Evolutionary conservation across 2,888 invertebrate species (phyloP), one percentile per base, ranked within the genome.

Genomic region (Ochropacha duplaris): DNA sequence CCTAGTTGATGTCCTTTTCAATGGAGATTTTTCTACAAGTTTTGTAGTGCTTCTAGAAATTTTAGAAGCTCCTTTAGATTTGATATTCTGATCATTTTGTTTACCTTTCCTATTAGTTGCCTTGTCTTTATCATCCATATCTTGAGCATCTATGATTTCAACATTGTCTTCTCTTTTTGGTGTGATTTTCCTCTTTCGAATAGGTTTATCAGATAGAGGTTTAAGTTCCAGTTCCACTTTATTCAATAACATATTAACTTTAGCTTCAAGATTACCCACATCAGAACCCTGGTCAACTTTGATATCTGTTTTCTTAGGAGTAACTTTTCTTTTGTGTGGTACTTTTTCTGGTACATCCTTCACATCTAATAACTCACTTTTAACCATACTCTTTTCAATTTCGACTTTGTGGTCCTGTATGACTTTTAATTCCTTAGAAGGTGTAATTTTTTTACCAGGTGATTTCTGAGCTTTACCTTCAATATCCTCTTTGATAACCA

Each of bases 1-100:
- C 64, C 66, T 72, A 22, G 74, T 62, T 55, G 74, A 77, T 64
- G 76, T 81, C 59, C 72, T 65, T 63, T 71, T 71, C n/a, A 60
- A 22, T 61, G 65, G 66, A 24, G 64, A 66, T 36, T 70, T 55
- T 11, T 56, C 52, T 36, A 56, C 49, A 52, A 58, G 58, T 44
- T 56, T 68, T 52, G 59, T 58, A 22, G 56, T 57, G 14, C 54
- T 66, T 36, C 39, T 65, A 24, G 52, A 59, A 22, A 52, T 66
- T 36, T 34, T 65, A 24, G 52, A 59, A 22, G n/a, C 54, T 54
- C 52, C 26, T 39, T 51, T 62, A 54, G 56, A 50, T 56, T 61
- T 44, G 24, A 57, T 57, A 36, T 58, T 50, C 51, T 52, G 36
- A 28, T 9, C 24, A 24, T 50, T 56, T 56, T 57, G 28, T 14